Percentiles rank a stretch among this genome's conserved stretches.
These are phyloP conservation scores for Montipora capitata DNA, from an alignment of 92 coral and sea anemone species.

Conservation along the genomic window DNA sequence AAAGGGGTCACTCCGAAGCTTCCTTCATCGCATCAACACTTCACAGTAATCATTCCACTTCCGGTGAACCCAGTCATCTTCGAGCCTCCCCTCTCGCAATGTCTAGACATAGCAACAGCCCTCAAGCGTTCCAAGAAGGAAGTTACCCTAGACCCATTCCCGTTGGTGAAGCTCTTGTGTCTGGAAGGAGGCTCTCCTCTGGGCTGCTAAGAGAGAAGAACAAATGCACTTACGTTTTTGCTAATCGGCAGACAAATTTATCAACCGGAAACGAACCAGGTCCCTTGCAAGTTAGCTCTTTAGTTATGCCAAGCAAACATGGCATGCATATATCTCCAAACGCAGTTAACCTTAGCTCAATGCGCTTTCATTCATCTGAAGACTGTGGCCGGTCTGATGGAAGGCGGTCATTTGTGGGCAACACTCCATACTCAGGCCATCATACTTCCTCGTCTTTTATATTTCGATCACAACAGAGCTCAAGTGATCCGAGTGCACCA, in stretches of 20 bases:
- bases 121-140: conserved; percentile 23
- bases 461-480: background rate
- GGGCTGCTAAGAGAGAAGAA: background rate
- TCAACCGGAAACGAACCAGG: conserved; percentile 14
- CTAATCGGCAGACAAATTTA: conserved; percentile 33
- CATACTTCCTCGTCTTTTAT: conserved; percentile 6
- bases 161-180: background rate
- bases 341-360: background rate
- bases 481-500: background rate
- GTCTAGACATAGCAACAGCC: background rate
- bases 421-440: background rate
- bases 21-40: background rate
- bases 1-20: background rate
- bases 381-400: conserved; percentile 15
- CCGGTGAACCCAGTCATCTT: conserved; percentile 4
- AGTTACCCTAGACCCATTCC: conserved; percentile 1
- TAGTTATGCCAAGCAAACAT: conserved; percentile 2
- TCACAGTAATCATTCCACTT: background rate
- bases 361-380: conserved; percentile 8
- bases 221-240: conserved; percentile 44
- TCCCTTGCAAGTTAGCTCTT: conserved; percentile 27
- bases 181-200: conserved; percentile 20
- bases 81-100: conserved; percentile 25
- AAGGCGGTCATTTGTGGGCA: background rate
- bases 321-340: background rate